Evolutionary conservation across 2,888 invertebrate species (phyloP).

Genomic region (Stegophylla sp.): DNA sequence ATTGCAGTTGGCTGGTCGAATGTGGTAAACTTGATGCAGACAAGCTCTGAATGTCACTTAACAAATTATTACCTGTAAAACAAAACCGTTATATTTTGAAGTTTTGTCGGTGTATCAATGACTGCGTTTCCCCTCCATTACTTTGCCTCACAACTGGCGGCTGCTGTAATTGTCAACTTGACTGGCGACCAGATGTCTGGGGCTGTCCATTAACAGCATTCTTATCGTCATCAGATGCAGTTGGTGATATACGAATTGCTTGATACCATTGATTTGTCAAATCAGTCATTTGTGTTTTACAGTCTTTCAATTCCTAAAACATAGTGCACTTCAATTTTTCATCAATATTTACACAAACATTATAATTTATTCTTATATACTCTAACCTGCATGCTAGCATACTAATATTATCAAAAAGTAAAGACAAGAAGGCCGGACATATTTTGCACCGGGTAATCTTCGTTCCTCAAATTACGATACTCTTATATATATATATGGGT

Average conservation of each 20-base stretch:
- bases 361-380: too few species aligned
- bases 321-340: neutral
- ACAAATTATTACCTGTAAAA: slow-evolving; percentile 58
- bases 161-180: slow-evolving; percentile 55
- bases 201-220: slow-evolving; percentile 26
- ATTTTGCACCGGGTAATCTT: too few species aligned
- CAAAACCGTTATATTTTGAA: slow-evolving; percentile 56
- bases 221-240: slow-evolving; percentile 82
- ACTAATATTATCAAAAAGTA: neutral
- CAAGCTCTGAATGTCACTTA: slow-evolving; percentile 57
- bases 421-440: too few species aligned
- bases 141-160: slow-evolving; percentile 46
- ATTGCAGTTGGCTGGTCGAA: slow-evolving; percentile 45
- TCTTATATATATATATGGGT: too few species aligned
- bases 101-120: slow-evolving; percentile 56
- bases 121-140: slow-evolving; percentile 57
- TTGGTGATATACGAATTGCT: slow-evolving; percentile 87
- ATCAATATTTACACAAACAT: neutral
- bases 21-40: slow-evolving; percentile 56
- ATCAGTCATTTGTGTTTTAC: slow-evolving; percentile 95
- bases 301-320: slow-evolving; percentile 90
- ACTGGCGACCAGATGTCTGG: slow-evolving; percentile 42
- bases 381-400: too few species aligned
- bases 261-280: slow-evolving; percentile 97
- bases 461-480: too few species aligned